Percentiles rank a stretch among this genome's conserved stretches.
These are phyloP conservation scores for Seriola rivoliana DNA, from an alignment of 2,113 vertebrate species.

Conservation along the genomic window DNA sequence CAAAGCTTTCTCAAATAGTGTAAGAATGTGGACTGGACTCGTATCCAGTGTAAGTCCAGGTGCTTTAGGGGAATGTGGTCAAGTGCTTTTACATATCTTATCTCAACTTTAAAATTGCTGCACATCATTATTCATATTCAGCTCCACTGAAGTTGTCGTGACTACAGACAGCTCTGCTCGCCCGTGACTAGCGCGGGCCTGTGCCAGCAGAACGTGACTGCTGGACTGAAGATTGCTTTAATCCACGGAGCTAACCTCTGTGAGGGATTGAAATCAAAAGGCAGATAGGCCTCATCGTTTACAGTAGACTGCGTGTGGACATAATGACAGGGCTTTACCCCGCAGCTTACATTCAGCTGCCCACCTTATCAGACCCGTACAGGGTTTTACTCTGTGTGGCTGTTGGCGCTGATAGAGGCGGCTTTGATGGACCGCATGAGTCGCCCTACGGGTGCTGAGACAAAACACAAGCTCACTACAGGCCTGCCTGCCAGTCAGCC, in stretches of 20 bases:
- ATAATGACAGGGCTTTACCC: slow-evolving; percentile 24
- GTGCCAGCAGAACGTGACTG: slow-evolving; percentile 16
- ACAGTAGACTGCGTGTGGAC: slow-evolving; percentile 23
- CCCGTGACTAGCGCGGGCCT: neutral
- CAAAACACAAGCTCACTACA: neutral
- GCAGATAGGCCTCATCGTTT: slow-evolving; percentile 39
- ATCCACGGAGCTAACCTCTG: slow-evolving; percentile 35
- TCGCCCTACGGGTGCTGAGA: neutral
- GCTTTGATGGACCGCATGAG: neutral
- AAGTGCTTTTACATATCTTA: neutral
- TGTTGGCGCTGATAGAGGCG: slow-evolving; percentile 8
- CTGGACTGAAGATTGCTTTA: slow-evolving; percentile 35
- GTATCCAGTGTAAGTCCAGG: neutral
- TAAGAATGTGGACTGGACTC: neutral
- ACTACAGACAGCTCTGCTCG: slow-evolving; percentile 14
- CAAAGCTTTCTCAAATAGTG: no score
- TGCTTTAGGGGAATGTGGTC: slow-evolving; percentile 6
- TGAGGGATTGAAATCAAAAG: slow-evolving; percentile 37
- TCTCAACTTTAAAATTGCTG: slow-evolving; percentile 23
- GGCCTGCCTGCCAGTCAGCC: neutral
- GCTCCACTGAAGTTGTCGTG: slow-evolving; percentile 23
- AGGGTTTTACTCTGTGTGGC: slow-evolving; percentile 21
- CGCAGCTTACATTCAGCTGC: slow-evolving; percentile 29
- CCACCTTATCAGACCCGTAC: slow-evolving; percentile 38
- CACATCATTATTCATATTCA: slow-evolving; percentile 2